These are phyloP conservation scores for Macrotis lagotis DNA, from an alignment of 2,113 vertebrate species.

Conservation along the genomic window DNA sequence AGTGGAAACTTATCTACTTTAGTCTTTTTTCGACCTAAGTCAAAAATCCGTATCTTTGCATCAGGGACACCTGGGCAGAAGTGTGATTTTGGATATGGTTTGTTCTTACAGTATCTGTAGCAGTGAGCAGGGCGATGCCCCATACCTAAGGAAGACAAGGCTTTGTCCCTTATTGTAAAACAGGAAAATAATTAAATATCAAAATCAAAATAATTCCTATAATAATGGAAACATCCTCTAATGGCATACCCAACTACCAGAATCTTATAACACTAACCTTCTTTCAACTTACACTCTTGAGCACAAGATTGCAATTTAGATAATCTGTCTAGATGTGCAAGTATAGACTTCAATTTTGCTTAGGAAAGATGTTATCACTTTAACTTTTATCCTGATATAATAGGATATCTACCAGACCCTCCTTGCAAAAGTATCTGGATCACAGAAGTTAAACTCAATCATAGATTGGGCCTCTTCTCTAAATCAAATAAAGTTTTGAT, in stretches of 20 bases:
- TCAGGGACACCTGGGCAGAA: too few species aligned
- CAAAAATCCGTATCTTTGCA: too few species aligned
- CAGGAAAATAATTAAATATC: background rate
- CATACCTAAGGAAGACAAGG: too few species aligned
- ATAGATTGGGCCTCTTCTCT: slow-evolving; percentile 19
- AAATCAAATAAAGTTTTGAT: slow-evolving; percentile 5
- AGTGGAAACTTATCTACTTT: too few species aligned
- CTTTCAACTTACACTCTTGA: background rate
- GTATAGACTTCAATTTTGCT: slow-evolving; percentile 11
- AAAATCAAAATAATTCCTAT: background rate
- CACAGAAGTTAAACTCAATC: background rate
- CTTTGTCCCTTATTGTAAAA: background rate
- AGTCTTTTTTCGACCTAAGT: too few species aligned
- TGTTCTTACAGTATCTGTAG: too few species aligned
- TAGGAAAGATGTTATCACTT: background rate
- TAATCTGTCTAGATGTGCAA: background rate
- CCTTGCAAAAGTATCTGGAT: background rate
- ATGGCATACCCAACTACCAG: background rate
- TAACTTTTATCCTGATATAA: slow-evolving; percentile 30
- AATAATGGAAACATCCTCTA: background rate
- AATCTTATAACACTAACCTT: background rate
- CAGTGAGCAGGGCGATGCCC: too few species aligned
- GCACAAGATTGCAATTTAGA: background rate
- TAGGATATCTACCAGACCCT: slow-evolving; percentile 7
- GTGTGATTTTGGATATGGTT: too few species aligned